A percentile compares a stretch with the other conserved stretches of the same genome.
Conservation (phyloP, 2,888 invertebrate genomes). For the Resseliella maxima region DNA sequence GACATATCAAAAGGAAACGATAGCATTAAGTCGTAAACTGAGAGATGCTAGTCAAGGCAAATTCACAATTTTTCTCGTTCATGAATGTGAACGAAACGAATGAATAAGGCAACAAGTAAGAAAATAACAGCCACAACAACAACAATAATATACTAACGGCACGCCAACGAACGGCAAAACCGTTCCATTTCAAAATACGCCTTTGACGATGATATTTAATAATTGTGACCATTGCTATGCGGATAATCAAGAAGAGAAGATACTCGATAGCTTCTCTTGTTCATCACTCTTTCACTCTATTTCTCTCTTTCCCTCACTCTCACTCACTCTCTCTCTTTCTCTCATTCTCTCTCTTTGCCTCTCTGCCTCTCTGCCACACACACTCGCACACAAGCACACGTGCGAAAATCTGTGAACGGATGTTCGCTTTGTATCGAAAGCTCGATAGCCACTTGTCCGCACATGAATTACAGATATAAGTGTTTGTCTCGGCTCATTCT, state of each 20-base stretch:
- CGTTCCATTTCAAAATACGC: constrained; percentile 20
- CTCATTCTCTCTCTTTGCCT: too few relatives aligned
- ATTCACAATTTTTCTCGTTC: neutral
- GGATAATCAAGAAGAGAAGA: neutral
- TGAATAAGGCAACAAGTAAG: neutral
- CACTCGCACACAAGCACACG: neutral
- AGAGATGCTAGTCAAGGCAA: constrained; percentile 3
- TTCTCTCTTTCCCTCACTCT: too few relatives aligned
- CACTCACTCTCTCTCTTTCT: too few relatives aligned
- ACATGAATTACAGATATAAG: neutral
- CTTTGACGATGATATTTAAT: neutral
- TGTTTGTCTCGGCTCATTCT: too few relatives aligned
- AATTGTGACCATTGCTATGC: neutral
- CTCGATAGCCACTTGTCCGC: neutral
- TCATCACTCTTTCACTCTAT: too few relatives aligned
- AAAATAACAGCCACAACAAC: too few relatives aligned
- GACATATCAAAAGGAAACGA: neutral
- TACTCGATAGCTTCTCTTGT: neutral
- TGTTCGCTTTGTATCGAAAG: neutral
- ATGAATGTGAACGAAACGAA: neutral
- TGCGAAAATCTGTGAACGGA: neutral
- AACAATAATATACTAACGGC: too few relatives aligned
- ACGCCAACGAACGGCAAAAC: neutral
- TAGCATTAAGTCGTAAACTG: neutral
- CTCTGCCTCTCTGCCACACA: neutral